Conservation (phyloP, 1,140 invertebrate species). For the Dolichoris vasculosae region DNA sequence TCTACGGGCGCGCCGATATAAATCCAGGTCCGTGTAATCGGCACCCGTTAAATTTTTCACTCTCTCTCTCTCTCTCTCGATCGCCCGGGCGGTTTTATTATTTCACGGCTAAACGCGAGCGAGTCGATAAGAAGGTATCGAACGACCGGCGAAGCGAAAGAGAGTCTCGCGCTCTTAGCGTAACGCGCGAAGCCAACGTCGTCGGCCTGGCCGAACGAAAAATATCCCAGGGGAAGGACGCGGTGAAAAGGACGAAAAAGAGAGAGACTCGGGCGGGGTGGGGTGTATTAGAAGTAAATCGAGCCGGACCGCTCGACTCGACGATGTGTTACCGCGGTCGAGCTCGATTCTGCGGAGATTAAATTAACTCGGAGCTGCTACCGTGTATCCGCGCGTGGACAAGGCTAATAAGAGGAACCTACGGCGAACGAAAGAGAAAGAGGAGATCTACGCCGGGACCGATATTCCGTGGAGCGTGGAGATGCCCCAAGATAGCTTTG, state of each 20-base stretch:
- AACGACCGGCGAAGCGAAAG: background rate
- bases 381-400: constrained; percentile 36
- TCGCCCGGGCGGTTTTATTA: background rate
- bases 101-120: background rate
- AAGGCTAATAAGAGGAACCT: constrained; percentile 15
- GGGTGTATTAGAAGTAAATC: background rate
- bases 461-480: constrained; percentile 16
- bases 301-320: background rate
- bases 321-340: background rate
- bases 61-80: background rate
- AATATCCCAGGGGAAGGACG: no score
- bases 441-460: constrained; percentile 5
- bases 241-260: background rate
- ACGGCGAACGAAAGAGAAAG: constrained; percentile 46
- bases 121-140: background rate
- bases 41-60: constrained; percentile 12
- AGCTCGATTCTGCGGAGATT: constrained; percentile 41
- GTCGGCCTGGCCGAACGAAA: background rate
- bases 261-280: background rate
- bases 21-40: constrained; percentile 21
- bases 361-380: constrained; percentile 49
- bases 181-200: background rate
- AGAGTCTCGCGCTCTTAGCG: background rate
- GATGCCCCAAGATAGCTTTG: constrained; percentile 56
- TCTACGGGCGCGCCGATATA: constrained; percentile 35